Base-by-base conservation (phyloP, 2,113 vertebrate genomes). In the Gnathonemus echidnorhynchus region DNA sequence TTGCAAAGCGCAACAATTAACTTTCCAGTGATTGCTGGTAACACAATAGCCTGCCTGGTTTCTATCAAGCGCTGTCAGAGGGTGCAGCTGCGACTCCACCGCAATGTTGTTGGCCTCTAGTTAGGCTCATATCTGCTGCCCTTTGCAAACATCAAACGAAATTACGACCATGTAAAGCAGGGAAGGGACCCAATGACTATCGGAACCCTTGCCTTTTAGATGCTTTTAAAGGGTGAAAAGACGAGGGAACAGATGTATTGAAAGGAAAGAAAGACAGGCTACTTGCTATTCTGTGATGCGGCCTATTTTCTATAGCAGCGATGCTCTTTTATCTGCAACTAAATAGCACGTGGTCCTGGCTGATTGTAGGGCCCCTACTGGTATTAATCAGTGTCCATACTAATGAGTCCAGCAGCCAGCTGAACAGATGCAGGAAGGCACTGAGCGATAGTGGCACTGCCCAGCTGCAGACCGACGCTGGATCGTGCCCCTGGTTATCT, bases 301-400 rank as follows among this genome's bases (percentile, higher is more conserved):
- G 19, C 50, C 77, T 50, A 42, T 24, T 19, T 53, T 27, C 62
- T 17, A 86, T 53, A 62, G 35, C 24, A 11, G 89, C 8, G 17
- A 56, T 53, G 70, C 35, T 48, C 70, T 48, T 84, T 88, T 85
- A 90, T 90, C 87, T 88, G 35, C 5, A 62, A 45, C 50, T 62
- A 21, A 88, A 90, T 90, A 39, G 15, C 90, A 83, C 83, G 46
- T 88, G 90, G 74, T 45, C 13, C 11, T 7, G 74, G 49, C 49
- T 90, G 87, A 90, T 84, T 88, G 80, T 86, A 62, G 87, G 8
- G 48, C 15, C 87, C 89, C 89, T 84, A 70, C 87, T 80, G 90
- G 86, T 45, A 53, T 58, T 89, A 90, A 88, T 90, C 86, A 84
- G 13, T 46, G 70, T 88, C 87, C 39, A 70, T 88, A 62, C 90